phyloP scores from a whole-genome alignment of 2,888 invertebrate genomes.

The Neoscelio sp. region DNA sequence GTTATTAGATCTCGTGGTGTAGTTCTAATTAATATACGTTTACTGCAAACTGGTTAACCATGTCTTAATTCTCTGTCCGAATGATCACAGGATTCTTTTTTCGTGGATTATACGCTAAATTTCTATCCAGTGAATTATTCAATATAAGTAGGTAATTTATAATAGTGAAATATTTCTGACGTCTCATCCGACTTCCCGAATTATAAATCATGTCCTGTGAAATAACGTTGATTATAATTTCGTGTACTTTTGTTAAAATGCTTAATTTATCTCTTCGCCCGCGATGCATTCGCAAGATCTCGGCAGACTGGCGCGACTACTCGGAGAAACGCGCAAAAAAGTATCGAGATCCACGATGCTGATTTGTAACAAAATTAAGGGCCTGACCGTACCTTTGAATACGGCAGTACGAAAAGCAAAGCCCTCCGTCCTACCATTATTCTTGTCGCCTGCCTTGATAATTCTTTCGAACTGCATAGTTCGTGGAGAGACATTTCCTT shows the following conservation, averaged over 20 bases:
- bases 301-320: slow-evolving; percentile 32
- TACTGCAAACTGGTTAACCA: no score
- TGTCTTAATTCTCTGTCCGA: no score
- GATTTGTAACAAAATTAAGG: slow-evolving; percentile 66
- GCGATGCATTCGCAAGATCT: slow-evolving; percentile 51
- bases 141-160: slow-evolving; percentile 44
- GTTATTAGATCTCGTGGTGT: no score
- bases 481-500: slow-evolving; percentile 59
- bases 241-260: slow-evolving; percentile 53
- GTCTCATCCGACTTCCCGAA: slow-evolving; percentile 25
- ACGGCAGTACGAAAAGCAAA: slow-evolving; percentile 60
- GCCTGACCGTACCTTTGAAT: slow-evolving; percentile 55
- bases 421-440: slow-evolving; percentile 57
- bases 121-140: slow-evolving; percentile 34
- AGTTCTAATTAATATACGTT: no score
- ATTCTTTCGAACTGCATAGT: slow-evolving; percentile 66
- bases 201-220: slow-evolving; percentile 37
- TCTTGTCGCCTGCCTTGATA: slow-evolving; percentile 66
- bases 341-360: slow-evolving; percentile 63
- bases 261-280: slow-evolving; percentile 53
- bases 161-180: slow-evolving; percentile 35
- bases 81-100: no score
- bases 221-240: slow-evolving; percentile 58
- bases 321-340: slow-evolving; percentile 55
- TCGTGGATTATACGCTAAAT: not conserved